Evolutionary conservation across 2,113 vertebrate genomes (phyloP), one percentile per base, ranked within the genome.

Genomic region (Gambusia affinis): DNA sequence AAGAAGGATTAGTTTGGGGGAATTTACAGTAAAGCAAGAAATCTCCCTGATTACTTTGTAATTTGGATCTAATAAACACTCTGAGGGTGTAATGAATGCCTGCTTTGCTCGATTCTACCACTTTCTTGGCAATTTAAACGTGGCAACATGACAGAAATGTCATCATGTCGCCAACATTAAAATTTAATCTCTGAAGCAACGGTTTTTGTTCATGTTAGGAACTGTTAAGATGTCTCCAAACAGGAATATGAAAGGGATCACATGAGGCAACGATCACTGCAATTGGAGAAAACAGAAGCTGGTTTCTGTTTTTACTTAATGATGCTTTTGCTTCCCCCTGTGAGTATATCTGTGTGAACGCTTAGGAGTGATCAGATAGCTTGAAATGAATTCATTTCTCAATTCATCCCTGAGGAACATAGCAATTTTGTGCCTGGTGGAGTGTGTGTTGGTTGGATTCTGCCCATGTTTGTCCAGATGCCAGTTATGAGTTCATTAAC

Each of bases 401-500:
- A 68, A 47, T 24, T 69, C 47, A 54, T 65, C 82, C 92, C 89
- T 88, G 89, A 90, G 85, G 82, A 65, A 63, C 61, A 73, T 76
- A 87, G 84, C 88, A 85, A 91, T 91, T 78, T 79, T 81, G 88
- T 89, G 44, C 22, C 51, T 0, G 60, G 60, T 64, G 64, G 42
- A 68, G 77, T 24, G 44, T 47, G 66, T 42, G 73, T 64, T 27
- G 66, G 78, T 86, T 87, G 70, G 68, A 87, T 93, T 86, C 73
- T 88, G 89, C 70, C 4, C 54, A 68, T 51, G 64, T 79, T 81
- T 87, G 86, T 82, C 80, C 84, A 84, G 78, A 87, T 85, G 83
- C 86, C 70, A 83, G 72, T 78, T 85, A 85, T 85, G 84, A 89
- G 81, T 89, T 92, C 85, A 90, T 92, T 88, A 93, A 84, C 73